Percentiles rank a stretch among this genome's conserved stretches.
phyloP scores from a whole-genome alignment of 2,888 invertebrate species.

The Macrophya alboannulata region DNA sequence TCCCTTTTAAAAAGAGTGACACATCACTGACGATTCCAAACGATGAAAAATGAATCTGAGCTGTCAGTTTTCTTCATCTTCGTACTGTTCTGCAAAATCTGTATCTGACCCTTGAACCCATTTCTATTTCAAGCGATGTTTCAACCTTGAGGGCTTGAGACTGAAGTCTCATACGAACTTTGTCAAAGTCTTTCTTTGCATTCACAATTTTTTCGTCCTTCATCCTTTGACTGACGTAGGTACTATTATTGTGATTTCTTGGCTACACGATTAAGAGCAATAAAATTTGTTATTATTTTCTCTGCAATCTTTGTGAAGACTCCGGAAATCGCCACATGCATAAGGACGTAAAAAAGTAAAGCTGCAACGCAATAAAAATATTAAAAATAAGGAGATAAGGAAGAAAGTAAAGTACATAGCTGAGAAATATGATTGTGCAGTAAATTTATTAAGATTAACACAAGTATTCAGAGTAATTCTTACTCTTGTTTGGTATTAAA shows the following conservation, averaged over 20 bases:
- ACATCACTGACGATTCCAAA: too few relatives aligned
- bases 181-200: neutral
- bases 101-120: neutral
- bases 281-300: neutral
- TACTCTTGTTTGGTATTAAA: neutral
- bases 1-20: neutral
- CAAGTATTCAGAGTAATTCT: neutral
- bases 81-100: neutral
- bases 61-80: neutral
- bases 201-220: neutral
- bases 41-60: neutral
- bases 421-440: neutral
- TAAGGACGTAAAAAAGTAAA: neutral
- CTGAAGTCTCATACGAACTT: neutral
- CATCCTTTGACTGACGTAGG: neutral
- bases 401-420: neutral
- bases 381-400: neutral
- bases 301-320: neutral
- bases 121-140: neutral
- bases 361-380: neutral
- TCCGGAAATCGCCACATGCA: neutral
- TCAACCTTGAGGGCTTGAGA: neutral
- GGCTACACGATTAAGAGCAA: neutral
- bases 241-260: neutral
- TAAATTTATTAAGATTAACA: neutral